These are phyloP conservation scores for Ibidorhyncha struthersii DNA, from an alignment of 2,113 vertebrate genomes.

Conservation along the genomic window DNA sequence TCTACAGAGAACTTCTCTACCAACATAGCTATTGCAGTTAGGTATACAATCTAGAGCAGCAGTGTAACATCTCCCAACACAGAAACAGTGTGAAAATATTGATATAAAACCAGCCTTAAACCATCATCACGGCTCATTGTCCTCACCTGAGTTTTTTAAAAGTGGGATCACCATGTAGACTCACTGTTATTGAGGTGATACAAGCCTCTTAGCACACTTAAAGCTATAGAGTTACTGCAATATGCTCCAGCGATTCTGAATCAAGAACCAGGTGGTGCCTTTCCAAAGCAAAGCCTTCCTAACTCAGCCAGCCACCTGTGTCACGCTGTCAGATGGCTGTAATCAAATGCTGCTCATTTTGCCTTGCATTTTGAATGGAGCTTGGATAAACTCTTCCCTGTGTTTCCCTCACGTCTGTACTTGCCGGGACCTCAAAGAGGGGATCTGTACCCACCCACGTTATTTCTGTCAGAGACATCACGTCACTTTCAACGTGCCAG, in stretches of 20 bases:
- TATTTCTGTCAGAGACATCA: not conserved
- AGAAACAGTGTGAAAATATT: not conserved
- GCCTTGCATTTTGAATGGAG: not conserved
- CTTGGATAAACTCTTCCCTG: not conserved
- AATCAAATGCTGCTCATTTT: conserved; percentile 21
- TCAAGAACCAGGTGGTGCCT: conserved; percentile 16
- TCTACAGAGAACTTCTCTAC: not conserved
- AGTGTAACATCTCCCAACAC: not conserved
- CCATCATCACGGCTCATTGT: not conserved
- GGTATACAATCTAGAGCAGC: not conserved
- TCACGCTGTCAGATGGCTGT: not conserved
- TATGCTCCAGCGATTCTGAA: conserved; percentile 2
- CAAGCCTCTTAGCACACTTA: not conserved
- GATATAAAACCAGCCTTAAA: conserved; percentile 1
- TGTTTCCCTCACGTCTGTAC: not conserved
- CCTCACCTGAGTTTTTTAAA: not conserved
- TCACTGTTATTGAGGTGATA: not conserved
- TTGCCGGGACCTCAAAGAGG: not conserved
- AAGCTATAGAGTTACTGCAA: not conserved
- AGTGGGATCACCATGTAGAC: not conserved
- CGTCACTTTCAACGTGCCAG: not conserved
- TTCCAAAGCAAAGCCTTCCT: not conserved
- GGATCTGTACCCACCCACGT: not conserved
- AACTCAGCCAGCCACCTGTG: not conserved
- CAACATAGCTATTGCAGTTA: not conserved